Evolutionary conservation across 1,140 invertebrate genomes (phyloP), one percentile per base, ranked within the genome.

Genomic region (Listronotus bonariensis): DNA sequence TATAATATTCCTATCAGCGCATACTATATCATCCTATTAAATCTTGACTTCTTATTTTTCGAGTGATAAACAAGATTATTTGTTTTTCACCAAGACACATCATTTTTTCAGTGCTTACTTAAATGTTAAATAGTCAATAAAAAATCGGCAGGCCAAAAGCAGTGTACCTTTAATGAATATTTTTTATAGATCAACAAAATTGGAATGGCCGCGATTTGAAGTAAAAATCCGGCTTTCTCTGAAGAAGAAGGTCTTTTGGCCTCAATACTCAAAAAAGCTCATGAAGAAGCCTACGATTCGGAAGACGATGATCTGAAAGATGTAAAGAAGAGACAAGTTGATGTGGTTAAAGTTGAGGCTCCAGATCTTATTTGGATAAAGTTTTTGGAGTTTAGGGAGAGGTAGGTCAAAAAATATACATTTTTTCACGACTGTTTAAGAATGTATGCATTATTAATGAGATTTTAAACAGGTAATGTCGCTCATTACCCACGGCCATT

Each of bases 281-380:
- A 65, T 45, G 51, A 64, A 31, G 20, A 54, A 14, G n/a, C 36
- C 18, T 48, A 60, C 17, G 54, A 53, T n/a, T 52, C 65, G 3
- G 48, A 68, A 8, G 58, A 70, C 6, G 46, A 67, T 45, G 53
- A 64, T 31, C n/a, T 63, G 4, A 14, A 38, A 18, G 52, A 65
- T 12, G 58, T 58, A 6, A 48, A 20, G 12, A 70, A 55, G 40
- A 38, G 54, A 18, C 32, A 49, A 51, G 51, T 72, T 1, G 43
- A 54, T 11, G 62, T 72, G 6, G 40, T 71, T 20, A 60, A 65
- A 48, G 62, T 61, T 6, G 67, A 69, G 17, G 53, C 53, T 58
- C 71, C 71, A 6, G 55, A 58, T 40, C 18, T 67, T 6, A 69
- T 72, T 41, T 72, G 60, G 38, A 43, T 72, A 8, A 70, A 71